Conservation (phyloP, 30 jellyfish, hydroid and myxozoan species). For the Aurelia sp. region DNA sequence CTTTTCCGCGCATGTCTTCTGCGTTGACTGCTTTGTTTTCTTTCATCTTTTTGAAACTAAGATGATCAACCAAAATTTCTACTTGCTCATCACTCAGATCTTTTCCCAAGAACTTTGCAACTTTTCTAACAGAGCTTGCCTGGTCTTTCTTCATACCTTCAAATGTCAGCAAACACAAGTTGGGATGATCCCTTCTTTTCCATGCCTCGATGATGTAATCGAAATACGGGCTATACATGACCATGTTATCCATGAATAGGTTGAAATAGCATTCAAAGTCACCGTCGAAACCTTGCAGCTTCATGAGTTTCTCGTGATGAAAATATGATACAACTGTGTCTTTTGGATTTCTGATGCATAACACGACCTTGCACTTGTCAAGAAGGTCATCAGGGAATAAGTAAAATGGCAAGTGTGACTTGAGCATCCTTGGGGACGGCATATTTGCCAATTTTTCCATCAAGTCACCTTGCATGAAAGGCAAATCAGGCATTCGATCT, state of each 20-base stretch:
- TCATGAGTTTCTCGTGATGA: conserved; percentile 38
- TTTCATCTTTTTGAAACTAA: conserved; percentile 46
- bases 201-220: conserved; percentile 36
- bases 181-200: conserved; percentile 53
- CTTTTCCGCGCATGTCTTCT: conserved; percentile 16
- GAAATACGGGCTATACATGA: conserved; percentile 23
- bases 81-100: conserved; percentile 43
- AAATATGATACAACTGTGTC: conserved; percentile 48
- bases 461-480: background rate
- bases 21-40: conserved; percentile 14
- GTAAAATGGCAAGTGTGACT: conserved; percentile 35
- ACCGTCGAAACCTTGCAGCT: conserved; percentile 1
- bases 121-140: conserved; percentile 14
- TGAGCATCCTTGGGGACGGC: conserved; percentile 51
- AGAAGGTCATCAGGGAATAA: conserved; percentile 49
- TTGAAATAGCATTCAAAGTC: conserved; percentile 16
- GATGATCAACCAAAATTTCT: conserved; percentile 5
- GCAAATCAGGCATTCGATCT: background rate
- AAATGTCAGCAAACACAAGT: conserved; percentile 14
- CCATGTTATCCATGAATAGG: conserved; percentile 22
- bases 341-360: conserved; percentile 55
- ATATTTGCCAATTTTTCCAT: background rate
- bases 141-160: conserved; percentile 53
- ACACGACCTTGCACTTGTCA: conserved; percentile 41
- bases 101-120: conserved; percentile 38